These are phyloP conservation scores for Protophormia terraenovae DNA, from an alignment of 2,888 invertebrate species.

Conservation along the genomic window DNA sequence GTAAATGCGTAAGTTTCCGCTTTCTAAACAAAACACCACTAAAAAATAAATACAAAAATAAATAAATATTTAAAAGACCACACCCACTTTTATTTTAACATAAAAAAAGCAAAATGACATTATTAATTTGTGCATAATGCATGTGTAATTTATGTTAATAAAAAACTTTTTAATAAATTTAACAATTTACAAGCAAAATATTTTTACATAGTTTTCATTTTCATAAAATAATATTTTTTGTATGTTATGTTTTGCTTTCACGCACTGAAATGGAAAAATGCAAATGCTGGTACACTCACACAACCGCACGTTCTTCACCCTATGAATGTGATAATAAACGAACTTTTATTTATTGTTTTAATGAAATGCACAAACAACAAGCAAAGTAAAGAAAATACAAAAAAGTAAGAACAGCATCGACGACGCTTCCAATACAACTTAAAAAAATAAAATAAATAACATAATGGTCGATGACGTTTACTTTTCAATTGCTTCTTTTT, in stretches of 20 bases:
- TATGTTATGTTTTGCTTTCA: not conserved
- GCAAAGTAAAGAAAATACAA: not conserved
- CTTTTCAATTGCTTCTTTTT: constrained; percentile 31
- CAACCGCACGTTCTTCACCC: not conserved
- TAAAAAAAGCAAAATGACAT: constrained; percentile 15
- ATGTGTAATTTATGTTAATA: too few species aligned
- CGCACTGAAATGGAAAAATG: not conserved
- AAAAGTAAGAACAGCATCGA: not conserved
- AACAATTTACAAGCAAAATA: too few species aligned
- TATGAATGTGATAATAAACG: not conserved
- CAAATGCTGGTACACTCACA: not conserved
- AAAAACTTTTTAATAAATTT: not conserved
- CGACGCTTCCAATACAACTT: constrained; percentile 19
- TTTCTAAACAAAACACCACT: not conserved
- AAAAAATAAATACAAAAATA: not conserved
- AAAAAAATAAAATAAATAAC: constrained; percentile 17
- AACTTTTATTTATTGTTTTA: constrained; percentile 32
- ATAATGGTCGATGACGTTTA: constrained; percentile 49
- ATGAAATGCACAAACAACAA: constrained; percentile 43
- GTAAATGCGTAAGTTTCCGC: constrained; percentile 15
- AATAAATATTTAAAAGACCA: constrained; percentile 33
- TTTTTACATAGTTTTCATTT: too few species aligned
- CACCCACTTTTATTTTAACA: constrained; percentile 32
- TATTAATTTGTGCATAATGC: constrained; percentile 15
- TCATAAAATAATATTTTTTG: not conserved